phyloP scores from a whole-genome alignment of 2,113 vertebrate genomes.

The Muntiacus muntjak region DNA sequence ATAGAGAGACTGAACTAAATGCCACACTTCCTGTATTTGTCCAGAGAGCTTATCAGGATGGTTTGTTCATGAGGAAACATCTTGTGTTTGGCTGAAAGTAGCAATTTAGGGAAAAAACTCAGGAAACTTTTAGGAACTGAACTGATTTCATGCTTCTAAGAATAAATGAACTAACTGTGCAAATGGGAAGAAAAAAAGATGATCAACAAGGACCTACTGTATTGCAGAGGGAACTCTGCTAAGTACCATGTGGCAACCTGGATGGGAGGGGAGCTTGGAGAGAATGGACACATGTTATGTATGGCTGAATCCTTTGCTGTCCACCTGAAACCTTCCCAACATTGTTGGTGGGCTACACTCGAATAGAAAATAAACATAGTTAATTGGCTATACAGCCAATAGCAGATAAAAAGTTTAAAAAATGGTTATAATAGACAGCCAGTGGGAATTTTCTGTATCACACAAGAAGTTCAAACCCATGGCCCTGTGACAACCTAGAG shows the following conservation, averaged over 20 bases:
- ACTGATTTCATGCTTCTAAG: neutral
- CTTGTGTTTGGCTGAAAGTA: conserved; percentile 14
- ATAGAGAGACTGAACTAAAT: neutral
- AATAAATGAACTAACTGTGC: neutral
- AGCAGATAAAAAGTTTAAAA: neutral
- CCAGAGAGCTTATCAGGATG: neutral
- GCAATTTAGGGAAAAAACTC: neutral
- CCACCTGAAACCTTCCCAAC: neutral
- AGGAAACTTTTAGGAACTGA: neutral
- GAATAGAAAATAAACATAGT: neutral
- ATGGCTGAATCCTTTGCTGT: neutral
- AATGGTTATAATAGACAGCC: neutral
- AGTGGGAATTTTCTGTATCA: neutral
- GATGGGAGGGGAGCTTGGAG: neutral
- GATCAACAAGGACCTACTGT: neutral
- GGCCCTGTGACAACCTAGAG: neutral
- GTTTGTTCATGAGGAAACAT: neutral
- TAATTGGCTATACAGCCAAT: neutral
- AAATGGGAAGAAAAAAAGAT: neutral
- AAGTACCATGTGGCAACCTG: neutral
- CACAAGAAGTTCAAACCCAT: neutral
- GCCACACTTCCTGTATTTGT: neutral
- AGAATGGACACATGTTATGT: neutral
- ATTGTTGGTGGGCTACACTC: neutral
- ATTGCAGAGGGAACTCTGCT: neutral